A percentile compares a stretch with the other conserved stretches of the same genome.
Conservation (phyloP, 2,888 invertebrate genomes). For the Lysandra coridon region DNA sequence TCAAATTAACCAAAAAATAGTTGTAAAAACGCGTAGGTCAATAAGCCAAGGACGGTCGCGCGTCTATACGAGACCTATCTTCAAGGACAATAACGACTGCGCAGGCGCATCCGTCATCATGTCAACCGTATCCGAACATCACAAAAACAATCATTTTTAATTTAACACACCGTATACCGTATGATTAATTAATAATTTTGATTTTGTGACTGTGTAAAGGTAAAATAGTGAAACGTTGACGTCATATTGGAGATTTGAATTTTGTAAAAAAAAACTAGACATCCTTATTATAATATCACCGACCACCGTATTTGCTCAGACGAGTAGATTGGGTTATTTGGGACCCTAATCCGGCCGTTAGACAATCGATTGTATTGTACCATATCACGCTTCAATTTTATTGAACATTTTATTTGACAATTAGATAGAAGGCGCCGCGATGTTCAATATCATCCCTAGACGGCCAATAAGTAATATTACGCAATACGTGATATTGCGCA, state of each 20-base stretch:
- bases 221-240: neutral
- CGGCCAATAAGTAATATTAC: no score
- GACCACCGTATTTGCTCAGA: neutral
- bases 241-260: neutral
- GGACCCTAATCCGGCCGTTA: no score
- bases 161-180: conserved; percentile 31
- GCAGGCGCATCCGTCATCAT: conserved; percentile 39
- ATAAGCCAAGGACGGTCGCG: conserved; percentile 29
- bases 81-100: conserved; percentile 37
- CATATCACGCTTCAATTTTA: no score
- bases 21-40: neutral
- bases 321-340: no score
- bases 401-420: no score
- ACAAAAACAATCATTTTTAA: conserved; percentile 34
- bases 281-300: neutral
- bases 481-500: no score
- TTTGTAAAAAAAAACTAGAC: neutral
- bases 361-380: no score
- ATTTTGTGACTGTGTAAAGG: neutral
- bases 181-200: conserved; percentile 29
- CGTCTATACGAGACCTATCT: conserved; percentile 35
- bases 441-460: no score
- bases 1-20: neutral
- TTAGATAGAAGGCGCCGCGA: no score
- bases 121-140: conserved; percentile 37